Percentiles rank a stretch among this genome's conserved stretches.
Evolutionary conservation across 2,113 vertebrate species (phyloP).

Genomic region (Muntiacus muntjak): DNA sequence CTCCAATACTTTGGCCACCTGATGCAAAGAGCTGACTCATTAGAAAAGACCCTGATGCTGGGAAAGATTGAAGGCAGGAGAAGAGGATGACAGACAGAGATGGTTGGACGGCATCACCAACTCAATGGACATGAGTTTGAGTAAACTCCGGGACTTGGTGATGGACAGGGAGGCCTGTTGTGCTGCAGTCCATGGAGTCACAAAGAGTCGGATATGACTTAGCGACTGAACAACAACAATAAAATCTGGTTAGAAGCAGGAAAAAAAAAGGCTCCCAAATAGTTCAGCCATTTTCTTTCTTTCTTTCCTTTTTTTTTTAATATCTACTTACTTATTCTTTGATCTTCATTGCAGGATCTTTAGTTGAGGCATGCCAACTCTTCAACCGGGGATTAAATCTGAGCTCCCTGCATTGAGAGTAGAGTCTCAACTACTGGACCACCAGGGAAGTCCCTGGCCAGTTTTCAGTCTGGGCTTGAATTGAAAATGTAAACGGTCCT

Average conservation of each 20-base stretch:
- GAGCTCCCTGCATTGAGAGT: background rate
- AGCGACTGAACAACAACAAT: background rate
- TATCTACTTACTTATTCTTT: background rate
- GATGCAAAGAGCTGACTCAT: background rate
- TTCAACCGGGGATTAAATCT: background rate
- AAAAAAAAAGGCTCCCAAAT: fast-evolving
- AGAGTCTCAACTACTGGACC: background rate
- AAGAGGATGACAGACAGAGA: background rate
- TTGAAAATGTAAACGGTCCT: background rate
- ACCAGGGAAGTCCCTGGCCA: background rate
- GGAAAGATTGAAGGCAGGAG: background rate
- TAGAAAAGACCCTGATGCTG: background rate
- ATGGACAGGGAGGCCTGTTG: background rate
- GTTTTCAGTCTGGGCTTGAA: background rate
- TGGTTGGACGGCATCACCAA: background rate
- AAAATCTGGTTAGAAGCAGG: background rate
- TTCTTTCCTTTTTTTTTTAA: background rate
- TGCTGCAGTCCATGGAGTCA: background rate
- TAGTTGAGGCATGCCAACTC: background rate
- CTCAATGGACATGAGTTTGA: background rate
- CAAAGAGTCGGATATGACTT: background rate
- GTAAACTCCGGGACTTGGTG: background rate
- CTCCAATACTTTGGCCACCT: background rate
- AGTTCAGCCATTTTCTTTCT: background rate
- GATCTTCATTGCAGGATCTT: background rate